phyloP scores from a whole-genome alignment of 2,888 invertebrate species.

The Polydrusus cervinus region DNA sequence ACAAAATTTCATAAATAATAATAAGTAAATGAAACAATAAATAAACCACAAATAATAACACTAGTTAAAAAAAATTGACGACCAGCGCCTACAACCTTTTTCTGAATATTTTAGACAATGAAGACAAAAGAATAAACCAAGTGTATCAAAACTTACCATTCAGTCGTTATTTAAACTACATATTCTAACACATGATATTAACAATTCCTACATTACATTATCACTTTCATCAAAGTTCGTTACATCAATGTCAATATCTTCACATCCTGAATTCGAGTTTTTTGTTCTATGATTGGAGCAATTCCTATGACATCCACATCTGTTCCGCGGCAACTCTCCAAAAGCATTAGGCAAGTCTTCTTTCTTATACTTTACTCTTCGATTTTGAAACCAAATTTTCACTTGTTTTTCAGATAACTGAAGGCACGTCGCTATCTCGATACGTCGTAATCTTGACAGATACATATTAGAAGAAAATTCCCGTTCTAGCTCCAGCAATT shows the following conservation, averaged over 20 bases:
- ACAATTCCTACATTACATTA: background rate
- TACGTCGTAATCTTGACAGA: constrained; percentile 88
- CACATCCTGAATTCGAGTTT: constrained; percentile 64
- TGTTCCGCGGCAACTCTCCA: constrained; percentile 58
- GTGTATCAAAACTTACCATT: background rate
- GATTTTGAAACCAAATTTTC: constrained; percentile 96
- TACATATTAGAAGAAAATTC: constrained; percentile 95
- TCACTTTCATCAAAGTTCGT: constrained; percentile 65
- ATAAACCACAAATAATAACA: too few relatives aligned
- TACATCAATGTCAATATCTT: constrained; percentile 69
- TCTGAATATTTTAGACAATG: too few relatives aligned
- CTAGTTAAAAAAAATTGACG: too few relatives aligned
- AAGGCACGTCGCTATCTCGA: constrained; percentile 93
- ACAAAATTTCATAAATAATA: too few relatives aligned
- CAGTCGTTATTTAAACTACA: too few relatives aligned
- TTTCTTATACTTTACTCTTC: constrained; percentile 94
- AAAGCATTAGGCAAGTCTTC: constrained; percentile 78
- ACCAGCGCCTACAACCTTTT: too few relatives aligned
- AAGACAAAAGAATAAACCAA: too few relatives aligned
- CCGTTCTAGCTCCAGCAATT: constrained; percentile 89
- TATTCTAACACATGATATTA: background rate
- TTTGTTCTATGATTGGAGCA: constrained; percentile 66
- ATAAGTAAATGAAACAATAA: too few relatives aligned
- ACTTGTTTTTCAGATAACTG: constrained; percentile 95
- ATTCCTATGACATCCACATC: constrained; percentile 74